A percentile compares a stretch with the other conserved stretches of the same genome.
phyloP scores from a whole-genome alignment of 2,888 invertebrate genomes.

The Caenorhabditis plicata region DNA sequence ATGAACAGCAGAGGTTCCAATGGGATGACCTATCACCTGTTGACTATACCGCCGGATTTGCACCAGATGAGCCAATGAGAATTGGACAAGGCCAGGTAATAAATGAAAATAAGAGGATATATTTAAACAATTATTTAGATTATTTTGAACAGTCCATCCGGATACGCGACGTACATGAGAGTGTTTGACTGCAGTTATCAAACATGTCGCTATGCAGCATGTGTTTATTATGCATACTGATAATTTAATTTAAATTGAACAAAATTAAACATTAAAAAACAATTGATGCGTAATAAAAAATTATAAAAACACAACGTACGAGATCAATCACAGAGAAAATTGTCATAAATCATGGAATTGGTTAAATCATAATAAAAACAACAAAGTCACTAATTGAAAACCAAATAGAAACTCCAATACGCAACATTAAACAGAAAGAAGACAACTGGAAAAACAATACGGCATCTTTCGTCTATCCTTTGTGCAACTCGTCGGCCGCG shows the following conservation, averaged over 20 bases:
- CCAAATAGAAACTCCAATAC: slow-evolving; percentile 59
- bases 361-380: not conserved
- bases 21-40: slow-evolving; percentile 27
- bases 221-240: slow-evolving; percentile 22
- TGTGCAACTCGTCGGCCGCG: slow-evolving; percentile 59
- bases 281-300: not conserved
- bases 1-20: slow-evolving; percentile 8
- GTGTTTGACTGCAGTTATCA: slow-evolving; percentile 21
- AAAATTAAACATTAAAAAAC: too few relatives aligned
- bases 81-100: slow-evolving; percentile 22
- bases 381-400: slow-evolving; percentile 34
- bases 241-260: not conserved
- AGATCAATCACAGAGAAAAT: slow-evolving; percentile 31
- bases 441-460: slow-evolving; percentile 56
- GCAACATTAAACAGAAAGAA: slow-evolving; percentile 61
- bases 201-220: slow-evolving; percentile 30
- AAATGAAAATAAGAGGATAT: not conserved
- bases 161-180: slow-evolving; percentile 28
- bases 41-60: slow-evolving; percentile 22
- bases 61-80: slow-evolving; percentile 19
- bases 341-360: slow-evolving; percentile 5
- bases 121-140: slow-evolving; percentile 4
- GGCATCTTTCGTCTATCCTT: slow-evolving; percentile 59
- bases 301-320: slow-evolving; percentile 20
- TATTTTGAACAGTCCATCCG: slow-evolving; percentile 24